Evolutionary conservation across 2,888 invertebrate species (phyloP).

Genomic region (Agrotis exclamationis): DNA sequence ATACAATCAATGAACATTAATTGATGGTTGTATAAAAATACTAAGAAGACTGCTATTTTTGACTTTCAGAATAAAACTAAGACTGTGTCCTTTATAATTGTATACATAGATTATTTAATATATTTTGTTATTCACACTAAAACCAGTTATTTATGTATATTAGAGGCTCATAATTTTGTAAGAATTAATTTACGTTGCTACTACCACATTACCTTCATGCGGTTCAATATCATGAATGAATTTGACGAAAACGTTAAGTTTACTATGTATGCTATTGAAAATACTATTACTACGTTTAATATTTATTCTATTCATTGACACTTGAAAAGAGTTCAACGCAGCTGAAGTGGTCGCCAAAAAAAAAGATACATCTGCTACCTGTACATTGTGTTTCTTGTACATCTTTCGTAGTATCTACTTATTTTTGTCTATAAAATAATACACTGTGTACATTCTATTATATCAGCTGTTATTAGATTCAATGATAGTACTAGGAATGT

Average conservation of each 20-base stretch:
- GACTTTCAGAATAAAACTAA: background rate
- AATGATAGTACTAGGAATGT: conserved; percentile 34
- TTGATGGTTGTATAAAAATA: too few relatives aligned
- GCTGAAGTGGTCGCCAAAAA: background rate
- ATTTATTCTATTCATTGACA: background rate
- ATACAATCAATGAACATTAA: too few relatives aligned
- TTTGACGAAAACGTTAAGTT: background rate
- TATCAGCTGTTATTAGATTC: conserved; percentile 26
- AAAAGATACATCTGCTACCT: background rate
- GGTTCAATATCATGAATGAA: conserved; percentile 5
- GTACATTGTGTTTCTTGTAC: background rate
- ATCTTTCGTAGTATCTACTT: too few relatives aligned
- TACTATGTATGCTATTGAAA: background rate
- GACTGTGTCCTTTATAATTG: background rate
- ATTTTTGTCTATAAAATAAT: conserved; percentile 10
- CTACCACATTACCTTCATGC: too few relatives aligned
- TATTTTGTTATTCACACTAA: background rate
- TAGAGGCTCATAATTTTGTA: background rate
- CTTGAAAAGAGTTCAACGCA: conserved; percentile 14
- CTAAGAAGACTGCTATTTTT: too few relatives aligned
- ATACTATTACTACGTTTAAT: background rate
- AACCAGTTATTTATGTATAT: conserved; percentile 6
- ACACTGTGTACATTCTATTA: background rate
- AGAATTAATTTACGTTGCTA: background rate
- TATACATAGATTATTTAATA: background rate